Evolutionary conservation across 2,888 invertebrate genomes (phyloP).

Genomic region (Xanthostigma xanthostigma): DNA sequence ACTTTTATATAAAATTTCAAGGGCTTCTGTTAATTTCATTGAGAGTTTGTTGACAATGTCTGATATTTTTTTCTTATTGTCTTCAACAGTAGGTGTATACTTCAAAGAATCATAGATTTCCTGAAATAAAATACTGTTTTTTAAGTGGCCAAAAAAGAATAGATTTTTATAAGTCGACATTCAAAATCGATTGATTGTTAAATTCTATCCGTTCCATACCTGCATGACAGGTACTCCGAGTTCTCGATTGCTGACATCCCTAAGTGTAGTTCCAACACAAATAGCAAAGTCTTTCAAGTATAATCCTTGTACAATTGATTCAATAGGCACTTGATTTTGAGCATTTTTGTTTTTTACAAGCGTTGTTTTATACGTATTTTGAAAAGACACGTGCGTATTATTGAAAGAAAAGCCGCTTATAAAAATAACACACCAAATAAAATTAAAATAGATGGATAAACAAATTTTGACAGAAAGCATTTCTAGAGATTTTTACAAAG

Average conservation of each 20-base stretch:
- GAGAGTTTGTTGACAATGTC: constrained; percentile 22
- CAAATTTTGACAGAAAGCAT: too few species aligned
- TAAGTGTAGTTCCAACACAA: constrained; percentile 20
- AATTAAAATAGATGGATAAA: too few species aligned
- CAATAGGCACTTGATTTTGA: background rate
- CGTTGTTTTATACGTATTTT: too few species aligned
- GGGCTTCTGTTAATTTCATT: constrained; percentile 22
- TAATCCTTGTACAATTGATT: constrained; percentile 13
- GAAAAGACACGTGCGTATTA: too few species aligned
- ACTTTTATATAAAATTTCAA: constrained; percentile 21
- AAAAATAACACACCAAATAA: too few species aligned
- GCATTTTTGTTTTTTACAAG: too few species aligned
- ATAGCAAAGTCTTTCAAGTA: constrained; percentile 16
- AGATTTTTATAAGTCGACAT: background rate
- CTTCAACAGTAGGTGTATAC: constrained; percentile 18
- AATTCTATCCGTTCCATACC: constrained; percentile 15
- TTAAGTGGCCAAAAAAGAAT: background rate
- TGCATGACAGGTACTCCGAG: constrained; percentile 23
- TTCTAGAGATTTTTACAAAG: too few species aligned
- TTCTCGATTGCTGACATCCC: constrained; percentile 22
- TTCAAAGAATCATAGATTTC: constrained; percentile 24
- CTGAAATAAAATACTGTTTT: constrained; percentile 16
- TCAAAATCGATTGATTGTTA: background rate
- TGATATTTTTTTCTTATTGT: constrained; percentile 20
- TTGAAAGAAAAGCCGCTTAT: too few species aligned